These are phyloP conservation scores for Mystacornis crossleyi DNA, from an alignment of 2,113 vertebrate genomes.

Conservation along the genomic window DNA sequence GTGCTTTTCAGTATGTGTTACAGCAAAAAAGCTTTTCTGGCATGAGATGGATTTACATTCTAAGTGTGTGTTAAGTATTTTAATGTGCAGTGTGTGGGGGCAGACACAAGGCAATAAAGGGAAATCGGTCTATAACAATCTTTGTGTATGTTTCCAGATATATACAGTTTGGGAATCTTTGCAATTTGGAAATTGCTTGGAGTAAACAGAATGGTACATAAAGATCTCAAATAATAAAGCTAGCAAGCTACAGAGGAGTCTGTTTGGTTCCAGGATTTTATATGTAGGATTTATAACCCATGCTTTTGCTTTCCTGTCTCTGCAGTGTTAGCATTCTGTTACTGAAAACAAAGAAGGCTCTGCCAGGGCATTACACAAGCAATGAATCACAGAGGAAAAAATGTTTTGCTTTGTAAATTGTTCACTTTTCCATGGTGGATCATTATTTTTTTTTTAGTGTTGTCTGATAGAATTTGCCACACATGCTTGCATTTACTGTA, in stretches of 20 bases:
- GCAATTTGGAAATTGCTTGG: slow-evolving; percentile 48
- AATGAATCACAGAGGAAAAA: slow-evolving; percentile 68
- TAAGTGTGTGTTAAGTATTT: slow-evolving; percentile 60
- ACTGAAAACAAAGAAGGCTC: slow-evolving; percentile 66
- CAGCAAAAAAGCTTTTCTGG: slow-evolving; percentile 22
- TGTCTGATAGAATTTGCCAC: slow-evolving; percentile 25
- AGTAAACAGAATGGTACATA: slow-evolving; percentile 41
- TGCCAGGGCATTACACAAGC: slow-evolving; percentile 67
- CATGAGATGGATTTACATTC: slow-evolving; percentile 23
- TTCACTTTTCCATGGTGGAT: slow-evolving; percentile 56
- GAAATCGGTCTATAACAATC: slow-evolving; percentile 37
- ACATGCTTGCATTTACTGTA: slow-evolving; percentile 32
- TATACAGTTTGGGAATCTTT: slow-evolving; percentile 53
- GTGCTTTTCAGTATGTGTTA: background rate
- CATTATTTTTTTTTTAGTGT: background rate
- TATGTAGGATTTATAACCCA: slow-evolving; percentile 65
- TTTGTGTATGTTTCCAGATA: slow-evolving; percentile 29
- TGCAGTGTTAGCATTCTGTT: slow-evolving; percentile 69
- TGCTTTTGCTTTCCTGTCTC: slow-evolving; percentile 62
- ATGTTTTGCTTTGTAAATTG: slow-evolving; percentile 67
- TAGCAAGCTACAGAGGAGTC: slow-evolving; percentile 41
- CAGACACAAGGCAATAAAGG: slow-evolving; percentile 55
- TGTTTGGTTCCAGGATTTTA: slow-evolving; percentile 56
- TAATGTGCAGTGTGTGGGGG: slow-evolving; percentile 55
- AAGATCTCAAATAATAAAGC: slow-evolving; percentile 60